These are phyloP conservation scores for Hyperoplus immaculatus DNA, from an alignment of 2,797 vertebrate genomes.

Conservation along the genomic window DNA sequence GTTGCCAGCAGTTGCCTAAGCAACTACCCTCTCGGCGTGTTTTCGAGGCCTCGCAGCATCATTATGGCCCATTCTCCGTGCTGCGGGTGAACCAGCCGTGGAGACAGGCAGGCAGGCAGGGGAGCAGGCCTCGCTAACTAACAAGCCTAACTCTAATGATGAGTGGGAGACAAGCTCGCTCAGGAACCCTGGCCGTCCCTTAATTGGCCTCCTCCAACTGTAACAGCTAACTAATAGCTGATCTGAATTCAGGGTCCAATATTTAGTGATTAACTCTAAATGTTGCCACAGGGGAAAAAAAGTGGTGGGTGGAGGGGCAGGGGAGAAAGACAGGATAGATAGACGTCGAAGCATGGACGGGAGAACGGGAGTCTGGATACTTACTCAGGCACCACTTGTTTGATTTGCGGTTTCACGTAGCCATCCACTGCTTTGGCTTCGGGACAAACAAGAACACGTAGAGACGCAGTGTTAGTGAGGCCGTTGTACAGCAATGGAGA, in stretches of 20 bases:
- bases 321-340: neutral
- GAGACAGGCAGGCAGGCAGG: constrained; percentile 35
- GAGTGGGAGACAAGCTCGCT: constrained; percentile 66
- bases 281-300: constrained; percentile 47
- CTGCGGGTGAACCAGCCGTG: constrained; percentile 24
- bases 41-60: constrained; percentile 58
- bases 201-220: constrained; percentile 82
- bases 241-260: constrained; percentile 78
- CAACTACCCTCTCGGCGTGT: constrained; percentile 70
- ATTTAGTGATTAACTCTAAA: constrained; percentile 70
- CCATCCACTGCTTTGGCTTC: constrained; percentile 95
- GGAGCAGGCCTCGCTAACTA: constrained; percentile 62
- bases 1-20: constrained; percentile 71
- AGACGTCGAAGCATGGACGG: neutral
- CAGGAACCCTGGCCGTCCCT: constrained; percentile 65
- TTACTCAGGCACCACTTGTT: constrained; percentile 98
- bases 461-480: constrained; percentile 10
- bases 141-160: constrained; percentile 83
- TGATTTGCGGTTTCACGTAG: constrained; percentile 98
- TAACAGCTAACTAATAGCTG: constrained; percentile 74
- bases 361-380: constrained; percentile 62
- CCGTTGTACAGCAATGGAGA: neutral
- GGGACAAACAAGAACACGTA: constrained; percentile 50
- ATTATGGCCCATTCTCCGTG: constrained; percentile 54
- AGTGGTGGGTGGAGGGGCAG: neutral